Conservation (phyloP, 2,797 vertebrate species). For the Megalops cyprinoides region DNA sequence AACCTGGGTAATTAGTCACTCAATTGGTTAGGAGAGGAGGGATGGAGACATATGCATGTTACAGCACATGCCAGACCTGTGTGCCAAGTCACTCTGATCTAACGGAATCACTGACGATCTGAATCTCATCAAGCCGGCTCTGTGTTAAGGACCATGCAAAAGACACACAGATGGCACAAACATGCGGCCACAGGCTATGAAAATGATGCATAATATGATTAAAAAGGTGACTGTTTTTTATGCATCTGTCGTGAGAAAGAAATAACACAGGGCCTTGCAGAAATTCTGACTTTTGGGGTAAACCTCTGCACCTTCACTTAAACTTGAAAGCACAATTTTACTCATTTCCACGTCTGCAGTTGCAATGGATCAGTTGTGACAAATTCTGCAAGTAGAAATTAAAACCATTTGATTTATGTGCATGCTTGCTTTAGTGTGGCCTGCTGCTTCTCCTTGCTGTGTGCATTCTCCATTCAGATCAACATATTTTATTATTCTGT, state of each 20-base stretch:
- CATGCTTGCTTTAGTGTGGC: not conserved
- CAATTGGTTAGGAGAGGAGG: not conserved
- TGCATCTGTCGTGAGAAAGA: not conserved
- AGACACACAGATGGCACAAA: too few relatives aligned
- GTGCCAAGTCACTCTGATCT: too few relatives aligned
- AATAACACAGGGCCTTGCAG: not conserved
- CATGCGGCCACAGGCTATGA: not conserved
- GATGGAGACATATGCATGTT: not conserved
- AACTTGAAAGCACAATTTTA: not conserved
- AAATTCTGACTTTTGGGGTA: not conserved
- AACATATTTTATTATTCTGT: conserved; percentile 21
- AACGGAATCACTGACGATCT: too few relatives aligned
- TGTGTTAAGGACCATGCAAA: too few relatives aligned
- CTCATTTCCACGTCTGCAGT: not conserved
- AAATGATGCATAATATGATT: not conserved
- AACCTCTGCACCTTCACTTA: not conserved
- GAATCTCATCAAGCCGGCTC: too few relatives aligned
- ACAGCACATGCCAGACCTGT: not conserved
- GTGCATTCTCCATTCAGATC: conserved; percentile 2
- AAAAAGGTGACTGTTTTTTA: not conserved
- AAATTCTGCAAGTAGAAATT: not conserved
- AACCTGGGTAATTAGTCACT: not conserved
- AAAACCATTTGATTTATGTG: not conserved
- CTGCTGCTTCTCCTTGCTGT: not conserved
- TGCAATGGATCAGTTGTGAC: not conserved